Percentiles rank a stretch among this genome's conserved stretches.
phyloP scores from a whole-genome alignment of 2,113 vertebrate species.

The Jaculus jaculus region DNA sequence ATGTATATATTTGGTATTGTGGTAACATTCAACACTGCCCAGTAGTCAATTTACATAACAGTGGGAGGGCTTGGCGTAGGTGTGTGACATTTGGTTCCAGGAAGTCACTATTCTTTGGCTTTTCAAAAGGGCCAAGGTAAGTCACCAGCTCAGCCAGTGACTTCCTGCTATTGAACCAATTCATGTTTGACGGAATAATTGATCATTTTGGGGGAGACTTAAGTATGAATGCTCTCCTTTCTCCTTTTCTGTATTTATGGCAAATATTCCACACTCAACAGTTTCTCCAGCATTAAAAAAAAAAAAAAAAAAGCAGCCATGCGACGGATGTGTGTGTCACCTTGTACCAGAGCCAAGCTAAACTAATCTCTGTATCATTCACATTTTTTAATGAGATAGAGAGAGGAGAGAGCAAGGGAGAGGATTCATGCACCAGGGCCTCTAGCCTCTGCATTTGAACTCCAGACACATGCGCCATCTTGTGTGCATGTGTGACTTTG shows the following conservation, averaged over 20 bases:
- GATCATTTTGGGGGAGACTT: background rate
- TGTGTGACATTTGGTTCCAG: background rate
- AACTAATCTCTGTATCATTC: too few relatives aligned
- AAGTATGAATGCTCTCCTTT: slow-evolving; percentile 9
- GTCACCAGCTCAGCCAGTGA: background rate
- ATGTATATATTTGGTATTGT: background rate
- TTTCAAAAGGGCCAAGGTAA: slow-evolving; percentile 27
- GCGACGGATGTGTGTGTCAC: background rate
- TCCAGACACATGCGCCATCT: too few relatives aligned
- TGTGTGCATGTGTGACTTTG: too few relatives aligned
- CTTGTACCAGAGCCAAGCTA: background rate
- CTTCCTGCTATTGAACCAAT: background rate
- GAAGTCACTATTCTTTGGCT: slow-evolving; percentile 1
- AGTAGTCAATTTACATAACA: background rate
- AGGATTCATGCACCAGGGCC: too few relatives aligned
- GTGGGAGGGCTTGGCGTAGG: background rate
- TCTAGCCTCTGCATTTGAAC: too few relatives aligned
- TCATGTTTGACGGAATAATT: slow-evolving; percentile 16
- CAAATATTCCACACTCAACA: background rate
- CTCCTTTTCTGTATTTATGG: background rate
- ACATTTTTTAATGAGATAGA: too few relatives aligned
- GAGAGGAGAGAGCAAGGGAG: too few relatives aligned
- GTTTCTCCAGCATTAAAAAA: background rate
- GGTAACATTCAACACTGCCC: background rate
- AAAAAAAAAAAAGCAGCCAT: background rate